Percentiles rank a stretch among this genome's conserved stretches.
phyloP scores from a whole-genome alignment of 2,888 invertebrate species.

The Hetaerina titia region DNA sequence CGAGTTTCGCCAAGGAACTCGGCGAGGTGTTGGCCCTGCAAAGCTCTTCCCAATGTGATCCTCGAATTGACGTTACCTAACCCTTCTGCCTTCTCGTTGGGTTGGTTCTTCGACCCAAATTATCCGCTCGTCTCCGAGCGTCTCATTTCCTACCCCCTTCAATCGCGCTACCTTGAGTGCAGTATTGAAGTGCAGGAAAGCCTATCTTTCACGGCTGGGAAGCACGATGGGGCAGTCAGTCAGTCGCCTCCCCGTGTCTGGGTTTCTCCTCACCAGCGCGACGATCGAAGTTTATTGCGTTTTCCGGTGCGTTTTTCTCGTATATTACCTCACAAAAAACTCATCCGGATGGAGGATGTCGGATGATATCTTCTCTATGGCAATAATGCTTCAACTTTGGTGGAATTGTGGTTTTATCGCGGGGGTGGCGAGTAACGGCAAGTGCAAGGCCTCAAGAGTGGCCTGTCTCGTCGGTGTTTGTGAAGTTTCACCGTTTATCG shows the following conservation, averaged over 20 bases:
- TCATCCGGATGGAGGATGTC: background rate
- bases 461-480: background rate
- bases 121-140: background rate
- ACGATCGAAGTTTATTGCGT: background rate
- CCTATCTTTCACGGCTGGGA: conserved; percentile 3
- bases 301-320: background rate
- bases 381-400: background rate
- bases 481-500: background rate
- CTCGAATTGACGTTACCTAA: background rate
- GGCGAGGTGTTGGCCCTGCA: background rate
- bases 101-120: background rate
- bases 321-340: background rate
- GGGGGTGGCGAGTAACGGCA: background rate
- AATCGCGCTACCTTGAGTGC: background rate
- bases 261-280: background rate
- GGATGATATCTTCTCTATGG: background rate
- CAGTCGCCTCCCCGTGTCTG: background rate
- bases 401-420: conserved; percentile 5
- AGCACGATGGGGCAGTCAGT: background rate
- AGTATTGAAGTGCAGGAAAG: background rate
- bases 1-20: no score
- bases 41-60: background rate
- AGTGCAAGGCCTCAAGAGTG: background rate
- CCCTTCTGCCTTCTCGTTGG: background rate
- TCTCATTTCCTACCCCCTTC: background rate